Evolutionary conservation across 2,797 vertebrate species (phyloP).

Genomic region (Urosaurus nigricauda): DNA sequence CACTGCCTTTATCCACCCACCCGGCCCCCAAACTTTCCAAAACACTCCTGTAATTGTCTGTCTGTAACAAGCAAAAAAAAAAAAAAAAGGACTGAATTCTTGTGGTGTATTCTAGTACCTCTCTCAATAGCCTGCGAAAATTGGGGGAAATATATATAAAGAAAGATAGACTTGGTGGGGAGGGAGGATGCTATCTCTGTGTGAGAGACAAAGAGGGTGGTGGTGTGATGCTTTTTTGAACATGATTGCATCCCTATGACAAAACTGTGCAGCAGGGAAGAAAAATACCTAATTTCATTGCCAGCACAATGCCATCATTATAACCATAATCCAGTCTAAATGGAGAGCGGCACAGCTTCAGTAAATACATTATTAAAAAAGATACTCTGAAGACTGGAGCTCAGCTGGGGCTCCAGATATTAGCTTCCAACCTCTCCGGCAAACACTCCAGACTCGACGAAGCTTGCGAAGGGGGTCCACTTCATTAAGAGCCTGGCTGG

Average conservation of each 20-base stretch:
- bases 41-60: background rate
- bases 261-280: constrained; percentile 58
- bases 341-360: constrained; percentile 62
- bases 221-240: constrained; percentile 46
- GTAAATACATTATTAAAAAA: constrained; percentile 63
- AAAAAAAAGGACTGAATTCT: background rate
- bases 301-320: constrained; percentile 61
- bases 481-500: background rate
- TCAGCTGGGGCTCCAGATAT: constrained; percentile 30
- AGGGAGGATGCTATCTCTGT: background rate
- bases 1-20: background rate
- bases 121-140: constrained; percentile 43
- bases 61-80: too few species aligned
- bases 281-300: constrained; percentile 61
- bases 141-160: background rate
- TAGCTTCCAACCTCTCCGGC: background rate
- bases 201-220: background rate
- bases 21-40: background rate
- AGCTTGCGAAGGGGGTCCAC: background rate
- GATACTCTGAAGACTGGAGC: constrained; percentile 55
- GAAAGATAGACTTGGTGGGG: constrained; percentile 35
- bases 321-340: constrained; percentile 61
- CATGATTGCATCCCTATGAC: constrained; percentile 65
- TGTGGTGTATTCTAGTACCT: background rate
- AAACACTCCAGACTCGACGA: background rate